These are phyloP conservation scores for Telenomus remus DNA, from an alignment of 1,140 invertebrate species.

Conservation along the genomic window DNA sequence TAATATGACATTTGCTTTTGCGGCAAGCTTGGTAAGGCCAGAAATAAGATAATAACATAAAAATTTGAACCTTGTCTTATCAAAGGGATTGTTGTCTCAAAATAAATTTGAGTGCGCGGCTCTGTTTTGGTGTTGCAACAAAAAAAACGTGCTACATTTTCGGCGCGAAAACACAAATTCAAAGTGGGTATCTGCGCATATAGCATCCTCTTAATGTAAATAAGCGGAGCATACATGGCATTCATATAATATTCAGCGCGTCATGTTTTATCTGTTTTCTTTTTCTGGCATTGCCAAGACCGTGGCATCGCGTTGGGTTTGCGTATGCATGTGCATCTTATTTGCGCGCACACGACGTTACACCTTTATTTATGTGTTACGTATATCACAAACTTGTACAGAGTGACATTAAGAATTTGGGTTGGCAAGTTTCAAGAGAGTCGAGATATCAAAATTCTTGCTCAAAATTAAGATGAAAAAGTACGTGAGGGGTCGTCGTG, in stretches of 20 bases:
- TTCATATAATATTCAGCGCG: conserved; percentile 49
- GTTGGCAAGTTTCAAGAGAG: conserved; percentile 33
- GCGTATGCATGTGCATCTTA: conserved; percentile 64
- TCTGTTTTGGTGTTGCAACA: too few relatives aligned
- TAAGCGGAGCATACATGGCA: conserved; percentile 24
- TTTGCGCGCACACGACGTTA: conserved; percentile 55
- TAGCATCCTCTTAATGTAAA: conserved; percentile 36
- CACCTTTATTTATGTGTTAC: conserved; percentile 53
- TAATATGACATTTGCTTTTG: conserved; percentile 8
- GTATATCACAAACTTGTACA: conserved; percentile 51
- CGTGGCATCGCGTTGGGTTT: conserved; percentile 41
- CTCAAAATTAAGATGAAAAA: too few relatives aligned
- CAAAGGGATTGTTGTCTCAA: too few relatives aligned
- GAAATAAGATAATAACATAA: too few relatives aligned
- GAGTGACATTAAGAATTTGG: conserved; percentile 52
- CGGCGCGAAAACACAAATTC: too few relatives aligned
- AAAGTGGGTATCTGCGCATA: too few relatives aligned
- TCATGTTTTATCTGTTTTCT: conserved; percentile 50
- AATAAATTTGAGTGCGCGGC: too few relatives aligned
- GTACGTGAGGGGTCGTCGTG: conserved; percentile 11
- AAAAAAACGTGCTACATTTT: too few relatives aligned
- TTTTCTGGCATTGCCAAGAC: conserved; percentile 58
- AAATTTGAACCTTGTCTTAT: too few relatives aligned
- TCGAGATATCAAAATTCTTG: conserved; percentile 4
- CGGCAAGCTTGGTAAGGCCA: too few relatives aligned